Conservation (phyloP, 2,888 invertebrate genomes). For the Ramazzottius varieornatus region DNA sequence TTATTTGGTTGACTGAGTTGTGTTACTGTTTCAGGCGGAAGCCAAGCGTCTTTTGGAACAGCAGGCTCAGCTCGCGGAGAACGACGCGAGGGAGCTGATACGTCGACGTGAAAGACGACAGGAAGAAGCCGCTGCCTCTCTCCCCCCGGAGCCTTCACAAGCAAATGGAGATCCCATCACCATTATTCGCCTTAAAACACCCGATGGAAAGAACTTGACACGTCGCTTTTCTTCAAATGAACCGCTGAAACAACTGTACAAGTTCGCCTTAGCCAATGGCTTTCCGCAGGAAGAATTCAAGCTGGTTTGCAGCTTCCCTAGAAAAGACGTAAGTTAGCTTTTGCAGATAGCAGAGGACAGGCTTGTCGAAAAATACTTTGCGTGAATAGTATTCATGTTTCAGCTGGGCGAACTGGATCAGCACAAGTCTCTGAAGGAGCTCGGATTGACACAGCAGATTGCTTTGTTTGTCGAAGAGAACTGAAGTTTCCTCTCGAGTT, state of each 20-base stretch:
- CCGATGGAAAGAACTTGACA: neutral
- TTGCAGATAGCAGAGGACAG: neutral
- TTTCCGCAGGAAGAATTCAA: neutral
- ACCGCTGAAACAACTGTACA: neutral
- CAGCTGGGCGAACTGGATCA: neutral
- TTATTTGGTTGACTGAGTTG: neutral
- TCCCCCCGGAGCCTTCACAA: neutral
- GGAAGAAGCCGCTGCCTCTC: neutral
- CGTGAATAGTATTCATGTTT: neutral
- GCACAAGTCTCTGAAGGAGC: neutral
- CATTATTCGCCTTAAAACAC: neutral
- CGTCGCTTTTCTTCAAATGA: neutral
- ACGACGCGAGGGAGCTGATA: neutral
- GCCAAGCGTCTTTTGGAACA: neutral
- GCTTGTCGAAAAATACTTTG: neutral
- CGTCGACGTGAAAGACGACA: neutral
- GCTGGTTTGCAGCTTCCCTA: neutral
- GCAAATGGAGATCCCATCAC: neutral
- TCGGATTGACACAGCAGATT: neutral
- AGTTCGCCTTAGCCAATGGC: neutral
- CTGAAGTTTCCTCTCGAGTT: too few relatives aligned
- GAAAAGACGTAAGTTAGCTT: neutral
- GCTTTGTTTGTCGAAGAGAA: neutral
- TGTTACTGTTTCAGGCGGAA: neutral
- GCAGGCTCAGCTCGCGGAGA: neutral